A percentile compares a stretch with the other conserved stretches of the same genome.
Conservation (phyloP, 2,888 invertebrate genomes). For the Mimachlamys varia region DNA sequence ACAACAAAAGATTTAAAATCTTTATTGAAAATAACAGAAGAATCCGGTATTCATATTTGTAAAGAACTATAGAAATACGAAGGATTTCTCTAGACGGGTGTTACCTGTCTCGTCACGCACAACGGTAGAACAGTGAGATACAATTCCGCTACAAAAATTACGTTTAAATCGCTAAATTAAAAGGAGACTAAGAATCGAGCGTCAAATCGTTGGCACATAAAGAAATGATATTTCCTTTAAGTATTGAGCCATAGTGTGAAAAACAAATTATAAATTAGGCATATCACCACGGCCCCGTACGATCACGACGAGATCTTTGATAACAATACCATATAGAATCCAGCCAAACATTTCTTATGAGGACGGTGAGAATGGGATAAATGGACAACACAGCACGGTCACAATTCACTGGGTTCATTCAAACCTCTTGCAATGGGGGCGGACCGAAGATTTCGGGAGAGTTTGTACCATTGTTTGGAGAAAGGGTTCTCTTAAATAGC, state of each 20-base stretch:
- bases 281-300: not conserved
- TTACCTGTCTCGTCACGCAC: not conserved
- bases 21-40: slow-evolving; percentile 28
- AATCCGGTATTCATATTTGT: slow-evolving; percentile 17
- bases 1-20: not conserved
- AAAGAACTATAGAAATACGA: not conserved
- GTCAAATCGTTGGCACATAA: slow-evolving; percentile 21
- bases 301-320: not conserved
- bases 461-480: not conserved
- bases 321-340: not conserved
- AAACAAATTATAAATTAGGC: slow-evolving; percentile 28
- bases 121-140: not conserved
- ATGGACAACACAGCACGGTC: slow-evolving; percentile 4
- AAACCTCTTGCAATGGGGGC: not conserved
- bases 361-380: slow-evolving; percentile 15
- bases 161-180: slow-evolving; percentile 31
- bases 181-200: not conserved
- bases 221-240: slow-evolving; percentile 34
- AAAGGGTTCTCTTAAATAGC: slow-evolving; percentile 23
- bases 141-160: slow-evolving; percentile 30
- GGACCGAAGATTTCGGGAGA: not conserved
- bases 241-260: slow-evolving; percentile 32
- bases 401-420: not conserved
- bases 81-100: slow-evolving; percentile 7
- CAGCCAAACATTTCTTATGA: not conserved